Evolutionary conservation across 2,888 invertebrate species (phyloP), one percentile per base, ranked within the genome.

Genomic region (Entomobrya proxima): DNA sequence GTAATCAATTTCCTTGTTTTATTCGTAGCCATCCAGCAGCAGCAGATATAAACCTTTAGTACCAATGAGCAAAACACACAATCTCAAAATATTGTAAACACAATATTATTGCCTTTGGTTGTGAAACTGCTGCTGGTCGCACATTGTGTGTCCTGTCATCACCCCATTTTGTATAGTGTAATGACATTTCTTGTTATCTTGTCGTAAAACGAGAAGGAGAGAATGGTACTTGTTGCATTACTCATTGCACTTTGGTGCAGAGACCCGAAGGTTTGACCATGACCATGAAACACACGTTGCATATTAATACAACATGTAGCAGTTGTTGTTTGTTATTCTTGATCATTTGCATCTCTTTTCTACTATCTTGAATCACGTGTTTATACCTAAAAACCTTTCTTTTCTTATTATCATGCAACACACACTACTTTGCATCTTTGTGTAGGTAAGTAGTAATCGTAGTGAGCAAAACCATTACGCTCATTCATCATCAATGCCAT

Each of bases 261-360:
- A 40, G 24, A 52, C n/a, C n/a, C 1, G 74, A 74, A 21, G 76
- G 76, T 76, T 76, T 76, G 76, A 76, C 76, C 76, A 76, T 76
- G 76, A 76, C 76, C 76, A 55, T 76, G 76, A 76, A 76, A 55
- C 55, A 58, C 55, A 58, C 55, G 40, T 58, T 74, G 74, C 74
- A 74, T 74, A 52, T 52, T 52, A 74, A 74, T 72, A 72, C 27
- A 27, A 55, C 55, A 24, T 7, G 44, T 24, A 44, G 6, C 13
- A 7, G 44, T 55, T 64, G 64, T 64, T 64, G 37, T 44, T 47
- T 72, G 15, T 44, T 72, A 21, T 30, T 72, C 27, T 44, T 72
- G 74, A 74, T 74, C 52, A 50, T 74, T 74, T 74, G 24, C 74
- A 74, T 74, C 74, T 74, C 52, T 21, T n/a, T n/a, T n/a, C n/a